Conservation (phyloP, 2,797 vertebrate species). For the Sarcoramphus papa region DNA sequence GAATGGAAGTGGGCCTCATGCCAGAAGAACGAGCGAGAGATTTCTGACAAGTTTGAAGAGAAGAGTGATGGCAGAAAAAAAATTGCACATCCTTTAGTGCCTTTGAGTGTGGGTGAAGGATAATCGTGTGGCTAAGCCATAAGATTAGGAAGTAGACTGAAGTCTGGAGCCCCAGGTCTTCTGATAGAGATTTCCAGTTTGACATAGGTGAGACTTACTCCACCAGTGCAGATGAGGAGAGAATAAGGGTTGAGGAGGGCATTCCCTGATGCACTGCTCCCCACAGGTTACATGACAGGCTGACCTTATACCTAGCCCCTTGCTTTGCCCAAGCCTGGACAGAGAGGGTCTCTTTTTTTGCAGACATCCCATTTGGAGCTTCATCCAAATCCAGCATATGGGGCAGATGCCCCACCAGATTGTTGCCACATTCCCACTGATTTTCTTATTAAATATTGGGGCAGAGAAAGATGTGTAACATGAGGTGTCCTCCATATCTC, state of each 20-base stretch:
- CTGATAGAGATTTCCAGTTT: not conserved
- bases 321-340: not conserved
- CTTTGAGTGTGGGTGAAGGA: not conserved
- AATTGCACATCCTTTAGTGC: not conserved
- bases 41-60: not conserved
- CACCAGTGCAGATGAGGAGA: not conserved
- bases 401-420: not conserved
- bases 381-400: not conserved
- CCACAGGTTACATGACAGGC: not conserved
- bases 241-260: not conserved
- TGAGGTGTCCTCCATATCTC: not conserved
- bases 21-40: not conserved
- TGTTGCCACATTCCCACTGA: not conserved
- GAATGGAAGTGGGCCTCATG: not conserved
- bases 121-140: not conserved
- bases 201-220: not conserved
- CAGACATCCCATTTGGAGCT: not conserved
- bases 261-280: not conserved
- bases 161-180: not conserved
- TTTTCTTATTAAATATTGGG: not conserved
- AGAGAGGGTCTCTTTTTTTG: not conserved
- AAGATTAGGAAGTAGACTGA: not conserved
- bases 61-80: conserved; percentile 7
- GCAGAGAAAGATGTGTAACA: not conserved
- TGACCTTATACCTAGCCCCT: not conserved